phyloP scores from a whole-genome alignment of 2,888 invertebrate genomes.

The Adela reaumurella region DNA sequence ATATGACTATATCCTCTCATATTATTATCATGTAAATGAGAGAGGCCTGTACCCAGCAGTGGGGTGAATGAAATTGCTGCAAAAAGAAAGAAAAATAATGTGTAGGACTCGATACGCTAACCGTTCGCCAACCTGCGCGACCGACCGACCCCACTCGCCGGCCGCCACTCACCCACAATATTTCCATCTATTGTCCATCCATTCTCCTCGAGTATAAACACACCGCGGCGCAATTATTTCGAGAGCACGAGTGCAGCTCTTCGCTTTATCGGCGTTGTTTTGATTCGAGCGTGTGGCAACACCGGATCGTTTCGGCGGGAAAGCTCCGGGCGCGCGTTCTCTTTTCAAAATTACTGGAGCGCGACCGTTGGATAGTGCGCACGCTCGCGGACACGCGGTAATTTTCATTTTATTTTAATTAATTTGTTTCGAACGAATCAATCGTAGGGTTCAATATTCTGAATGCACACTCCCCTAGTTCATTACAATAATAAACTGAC shows the following conservation, averaged over 20 bases:
- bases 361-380: slow-evolving; percentile 32
- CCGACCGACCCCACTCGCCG: too few relatives aligned
- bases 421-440: slow-evolving; percentile 26
- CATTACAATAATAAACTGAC: too few relatives aligned
- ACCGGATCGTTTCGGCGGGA: slow-evolving; percentile 23
- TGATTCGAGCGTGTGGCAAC: slow-evolving; percentile 15
- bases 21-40: too few relatives aligned
- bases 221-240: slow-evolving; percentile 32
- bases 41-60: too few relatives aligned
- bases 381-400: slow-evolving; percentile 35
- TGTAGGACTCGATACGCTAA: too few relatives aligned
- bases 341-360: slow-evolving; percentile 31
- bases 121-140: too few relatives aligned
- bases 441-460: slow-evolving; percentile 10
- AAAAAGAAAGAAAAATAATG: too few relatives aligned
- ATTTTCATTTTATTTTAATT: slow-evolving; percentile 43
- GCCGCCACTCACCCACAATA: neutral
- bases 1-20: too few relatives aligned
- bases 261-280: neutral
- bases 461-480: too few relatives aligned
- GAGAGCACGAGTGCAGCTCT: slow-evolving; percentile 21
- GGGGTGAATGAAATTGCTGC: too few relatives aligned
- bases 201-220: slow-evolving; percentile 24
- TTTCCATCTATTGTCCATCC: neutral
- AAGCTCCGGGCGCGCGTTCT: slow-evolving; percentile 21